Evolutionary conservation across 2,113 vertebrate genomes (phyloP).

Genomic region (Capreolus pygargus): DNA sequence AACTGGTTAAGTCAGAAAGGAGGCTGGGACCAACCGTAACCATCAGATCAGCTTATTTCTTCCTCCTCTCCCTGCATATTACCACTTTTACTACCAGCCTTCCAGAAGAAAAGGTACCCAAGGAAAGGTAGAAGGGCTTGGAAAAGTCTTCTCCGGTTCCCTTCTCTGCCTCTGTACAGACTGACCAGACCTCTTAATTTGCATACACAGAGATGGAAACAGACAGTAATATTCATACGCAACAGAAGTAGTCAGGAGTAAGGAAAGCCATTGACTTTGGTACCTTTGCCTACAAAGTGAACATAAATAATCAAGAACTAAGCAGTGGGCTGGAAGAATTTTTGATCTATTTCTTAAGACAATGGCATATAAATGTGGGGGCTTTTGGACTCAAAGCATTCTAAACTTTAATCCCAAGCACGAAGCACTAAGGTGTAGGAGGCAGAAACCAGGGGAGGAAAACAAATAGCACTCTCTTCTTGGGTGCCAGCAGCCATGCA

Average conservation of each 20-base stretch:
- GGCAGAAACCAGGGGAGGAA: conserved; percentile 5
- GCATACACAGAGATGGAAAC: neutral
- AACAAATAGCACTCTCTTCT: neutral
- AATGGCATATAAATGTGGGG: neutral
- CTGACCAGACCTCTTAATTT: neutral
- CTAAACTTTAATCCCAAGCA: neutral
- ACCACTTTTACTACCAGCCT: neutral
- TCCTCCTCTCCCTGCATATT: neutral
- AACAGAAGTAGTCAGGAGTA: neutral
- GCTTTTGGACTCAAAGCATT: neutral
- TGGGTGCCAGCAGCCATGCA: neutral
- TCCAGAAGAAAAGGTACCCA: conserved; percentile 9
- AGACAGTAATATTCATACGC: neutral
- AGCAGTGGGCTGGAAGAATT: neutral
- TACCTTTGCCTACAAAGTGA: neutral
- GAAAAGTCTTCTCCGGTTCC: neutral
- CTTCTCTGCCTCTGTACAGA: neutral
- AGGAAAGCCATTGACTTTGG: neutral
- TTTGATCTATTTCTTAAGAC: neutral
- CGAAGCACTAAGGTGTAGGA: neutral
- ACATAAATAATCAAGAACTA: neutral
- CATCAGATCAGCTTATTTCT: neutral
- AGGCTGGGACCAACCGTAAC: neutral
- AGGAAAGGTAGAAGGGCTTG: neutral
- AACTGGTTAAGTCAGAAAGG: conserved; percentile 24